A percentile compares a stretch with the other conserved stretches of the same genome.
Evolutionary conservation across 2,888 invertebrate genomes (phyloP).

Genomic region (Eupeodes latifasciatus): DNA sequence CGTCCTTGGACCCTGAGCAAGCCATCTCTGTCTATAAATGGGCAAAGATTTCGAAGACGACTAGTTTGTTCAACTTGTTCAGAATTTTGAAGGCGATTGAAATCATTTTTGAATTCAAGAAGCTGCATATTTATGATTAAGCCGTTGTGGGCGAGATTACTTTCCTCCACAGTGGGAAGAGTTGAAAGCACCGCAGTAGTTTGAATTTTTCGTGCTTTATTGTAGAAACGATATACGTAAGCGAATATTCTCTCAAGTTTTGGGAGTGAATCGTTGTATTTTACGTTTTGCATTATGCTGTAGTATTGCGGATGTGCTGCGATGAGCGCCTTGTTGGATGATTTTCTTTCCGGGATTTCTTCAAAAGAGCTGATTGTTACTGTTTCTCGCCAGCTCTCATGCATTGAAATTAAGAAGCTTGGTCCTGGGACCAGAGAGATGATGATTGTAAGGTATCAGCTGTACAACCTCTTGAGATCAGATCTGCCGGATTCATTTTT

Average conservation of each 20-base stretch:
- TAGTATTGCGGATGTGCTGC: neutral
- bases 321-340: slow-evolving; percentile 1
- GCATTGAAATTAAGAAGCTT: neutral
- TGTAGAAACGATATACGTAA: slow-evolving; percentile 3
- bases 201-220: slow-evolving; percentile 2
- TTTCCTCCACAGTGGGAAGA: slow-evolving; percentile 16
- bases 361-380: neutral
- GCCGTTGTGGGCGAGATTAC: slow-evolving; percentile 4
- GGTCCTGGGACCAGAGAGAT: slow-evolving; percentile 6
- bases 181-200: neutral
- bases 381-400: neutral
- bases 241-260: neutral
- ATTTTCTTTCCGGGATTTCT: neutral
- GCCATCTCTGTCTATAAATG: slow-evolving; percentile 20
- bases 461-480: slow-evolving; percentile 54
- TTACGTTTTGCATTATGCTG: neutral
- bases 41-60: slow-evolving; percentile 22
- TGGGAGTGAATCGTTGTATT: slow-evolving; percentile 10
- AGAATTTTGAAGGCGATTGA: neutral
- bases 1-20: slow-evolving; percentile 11
- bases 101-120: slow-evolving; percentile 22
- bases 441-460: slow-evolving; percentile 39
- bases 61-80: slow-evolving; percentile 24
- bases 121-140: slow-evolving; percentile 24
- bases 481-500: slow-evolving; percentile 65